Evolutionary conservation across 2,888 invertebrate species (phyloP).

Genomic region (Dryobota labecula): DNA sequence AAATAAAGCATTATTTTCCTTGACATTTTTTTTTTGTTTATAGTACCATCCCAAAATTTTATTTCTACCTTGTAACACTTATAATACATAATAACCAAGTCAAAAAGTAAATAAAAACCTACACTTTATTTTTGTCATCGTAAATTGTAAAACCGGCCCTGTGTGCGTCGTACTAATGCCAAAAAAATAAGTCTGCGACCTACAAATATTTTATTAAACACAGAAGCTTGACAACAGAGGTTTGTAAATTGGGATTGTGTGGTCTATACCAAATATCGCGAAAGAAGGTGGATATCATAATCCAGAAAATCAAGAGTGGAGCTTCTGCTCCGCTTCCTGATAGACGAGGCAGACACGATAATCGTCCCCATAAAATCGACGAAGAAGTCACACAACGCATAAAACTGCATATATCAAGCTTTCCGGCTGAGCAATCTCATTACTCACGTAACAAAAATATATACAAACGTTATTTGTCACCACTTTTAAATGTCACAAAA

Average conservation of each 20-base stretch:
- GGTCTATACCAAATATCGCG: constrained; percentile 41
- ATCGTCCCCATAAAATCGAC: constrained; percentile 5
- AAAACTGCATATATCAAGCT: constrained; percentile 18
- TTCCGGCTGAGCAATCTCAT: constrained; percentile 40
- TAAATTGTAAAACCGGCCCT: too few relatives aligned
- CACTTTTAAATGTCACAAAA: constrained; percentile 61
- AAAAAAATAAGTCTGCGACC: constrained; percentile 40
- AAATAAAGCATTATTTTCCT: too few relatives aligned
- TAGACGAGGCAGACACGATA: constrained; percentile 42
- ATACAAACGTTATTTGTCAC: constrained; percentile 62
- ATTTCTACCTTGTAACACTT: too few relatives aligned
- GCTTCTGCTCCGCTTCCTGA: constrained; percentile 30
- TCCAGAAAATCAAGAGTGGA: constrained; percentile 35
- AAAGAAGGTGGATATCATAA: constrained; percentile 41
- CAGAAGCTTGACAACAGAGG: constrained; percentile 25
- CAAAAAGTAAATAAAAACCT: too few relatives aligned
- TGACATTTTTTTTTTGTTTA: too few relatives aligned
- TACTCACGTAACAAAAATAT: constrained; percentile 64
- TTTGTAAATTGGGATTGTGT: constrained; percentile 47
- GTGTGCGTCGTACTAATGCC: constrained; percentile 30
- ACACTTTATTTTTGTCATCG: too few relatives aligned
- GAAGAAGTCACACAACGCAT: constrained; percentile 10
- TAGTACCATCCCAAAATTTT: too few relatives aligned
- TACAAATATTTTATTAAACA: constrained; percentile 45
- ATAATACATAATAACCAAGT: too few relatives aligned